Conservation (phyloP, 2,888 invertebrate genomes). For the Spilarctia lutea region DNA sequence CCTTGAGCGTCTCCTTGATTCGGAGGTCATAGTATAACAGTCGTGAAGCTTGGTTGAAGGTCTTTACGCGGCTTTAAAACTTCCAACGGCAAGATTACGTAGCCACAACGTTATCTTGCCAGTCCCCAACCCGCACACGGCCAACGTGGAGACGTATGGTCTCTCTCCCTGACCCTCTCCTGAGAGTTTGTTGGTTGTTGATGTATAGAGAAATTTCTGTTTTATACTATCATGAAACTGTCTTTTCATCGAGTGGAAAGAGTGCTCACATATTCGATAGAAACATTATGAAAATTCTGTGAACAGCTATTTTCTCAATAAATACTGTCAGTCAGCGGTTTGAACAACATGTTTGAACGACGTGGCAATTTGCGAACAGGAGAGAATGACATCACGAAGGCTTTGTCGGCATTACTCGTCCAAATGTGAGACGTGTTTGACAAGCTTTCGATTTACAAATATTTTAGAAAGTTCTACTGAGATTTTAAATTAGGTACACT, state of each 20-base stretch:
- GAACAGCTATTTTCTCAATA: conserved; percentile 12
- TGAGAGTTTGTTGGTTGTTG: too few relatives aligned
- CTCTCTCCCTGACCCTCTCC: too few relatives aligned
- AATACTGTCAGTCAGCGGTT: conserved; percentile 25
- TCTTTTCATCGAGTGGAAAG: not conserved
- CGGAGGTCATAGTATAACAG: too few relatives aligned
- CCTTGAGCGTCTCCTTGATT: too few relatives aligned
- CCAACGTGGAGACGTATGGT: too few relatives aligned
- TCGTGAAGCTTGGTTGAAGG: too few relatives aligned
- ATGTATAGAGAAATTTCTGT: too few relatives aligned
- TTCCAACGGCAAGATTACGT: too few relatives aligned
- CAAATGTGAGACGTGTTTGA: conserved; percentile 23
- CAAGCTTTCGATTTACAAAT: conserved; percentile 16
- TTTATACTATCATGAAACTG: too few relatives aligned
- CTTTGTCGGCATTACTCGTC: conserved; percentile 25
- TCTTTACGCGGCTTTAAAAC: too few relatives aligned
- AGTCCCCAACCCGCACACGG: too few relatives aligned
- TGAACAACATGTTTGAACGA: conserved; percentile 46
- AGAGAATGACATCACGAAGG: conserved; percentile 32
- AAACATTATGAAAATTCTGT: conserved; percentile 2
- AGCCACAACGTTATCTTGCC: too few relatives aligned
- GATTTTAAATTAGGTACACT: not conserved
- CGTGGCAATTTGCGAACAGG: conserved; percentile 43
- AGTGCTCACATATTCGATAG: not conserved
- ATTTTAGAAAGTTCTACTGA: conserved; percentile 6